phyloP scores from a whole-genome alignment of 2,888 invertebrate species.

The Hyppa rectilinea region DNA sequence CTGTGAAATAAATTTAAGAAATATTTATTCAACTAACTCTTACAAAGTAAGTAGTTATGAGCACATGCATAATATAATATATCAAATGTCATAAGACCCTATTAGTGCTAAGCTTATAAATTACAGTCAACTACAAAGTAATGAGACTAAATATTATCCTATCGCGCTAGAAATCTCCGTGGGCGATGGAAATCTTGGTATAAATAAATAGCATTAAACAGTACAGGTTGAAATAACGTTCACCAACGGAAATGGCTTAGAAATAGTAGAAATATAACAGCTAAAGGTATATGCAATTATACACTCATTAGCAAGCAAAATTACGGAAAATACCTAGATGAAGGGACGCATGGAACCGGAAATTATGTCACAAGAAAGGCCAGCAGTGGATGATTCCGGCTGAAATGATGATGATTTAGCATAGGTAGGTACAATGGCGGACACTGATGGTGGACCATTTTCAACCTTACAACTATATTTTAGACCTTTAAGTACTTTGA shows the following conservation, averaged over 20 bases:
- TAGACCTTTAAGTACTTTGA: too few species aligned
- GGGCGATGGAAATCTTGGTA: conserved; percentile 26
- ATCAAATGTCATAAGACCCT: conserved; percentile 8
- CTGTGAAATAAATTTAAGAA: too few species aligned
- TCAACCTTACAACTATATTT: too few species aligned
- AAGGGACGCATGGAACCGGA: too few species aligned
- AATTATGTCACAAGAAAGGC: too few species aligned
- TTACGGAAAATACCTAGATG: too few species aligned
- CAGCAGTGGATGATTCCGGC: too few species aligned
- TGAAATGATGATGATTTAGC: too few species aligned
- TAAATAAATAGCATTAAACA: conserved; percentile 13
- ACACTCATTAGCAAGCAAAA: too few species aligned
- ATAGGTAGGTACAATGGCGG: neutral
- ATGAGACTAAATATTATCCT: conserved; percentile 35
- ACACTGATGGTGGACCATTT: too few species aligned
- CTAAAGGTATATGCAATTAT: too few species aligned
- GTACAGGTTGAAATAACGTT: neutral
- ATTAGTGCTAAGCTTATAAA: conserved; percentile 30
- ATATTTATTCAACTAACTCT: neutral
- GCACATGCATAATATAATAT: too few species aligned
- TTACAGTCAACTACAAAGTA: conserved; percentile 42
- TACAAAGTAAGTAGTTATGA: conserved; percentile 7
- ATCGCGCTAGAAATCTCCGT: conserved; percentile 21
- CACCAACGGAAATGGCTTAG: neutral
- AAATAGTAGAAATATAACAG: neutral